Conservation (phyloP, 2,797 vertebrate species). For the Acanthurus leucopareius region DNA sequence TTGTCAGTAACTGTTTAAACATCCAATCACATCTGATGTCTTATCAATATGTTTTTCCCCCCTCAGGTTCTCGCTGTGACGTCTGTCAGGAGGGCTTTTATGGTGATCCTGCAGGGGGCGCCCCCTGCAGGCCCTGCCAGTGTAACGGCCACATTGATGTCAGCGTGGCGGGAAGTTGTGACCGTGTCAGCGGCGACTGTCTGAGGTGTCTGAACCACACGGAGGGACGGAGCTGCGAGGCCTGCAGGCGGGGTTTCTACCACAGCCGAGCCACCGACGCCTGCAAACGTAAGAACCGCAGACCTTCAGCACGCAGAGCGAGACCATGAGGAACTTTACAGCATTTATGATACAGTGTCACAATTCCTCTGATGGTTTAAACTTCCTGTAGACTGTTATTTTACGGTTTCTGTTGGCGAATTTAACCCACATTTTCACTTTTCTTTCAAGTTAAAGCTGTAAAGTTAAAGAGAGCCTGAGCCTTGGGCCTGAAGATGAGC, state of each 20-base stretch:
- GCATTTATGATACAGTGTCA: too few relatives aligned
- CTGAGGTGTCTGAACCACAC: constrained; percentile 87
- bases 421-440: too few relatives aligned
- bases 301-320: background rate
- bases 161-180: constrained; percentile 85
- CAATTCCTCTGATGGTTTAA: too few relatives aligned
- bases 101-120: constrained; percentile 85
- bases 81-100: constrained; percentile 91
- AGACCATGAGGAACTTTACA: too few relatives aligned
- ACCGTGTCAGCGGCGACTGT: constrained; percentile 87
- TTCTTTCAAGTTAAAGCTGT: too few relatives aligned
- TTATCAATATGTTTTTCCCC: background rate
- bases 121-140: constrained; percentile 86
- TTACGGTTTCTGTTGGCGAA: too few relatives aligned
- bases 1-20: background rate
- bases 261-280: constrained; percentile 74
- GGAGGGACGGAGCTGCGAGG: constrained; percentile 82
- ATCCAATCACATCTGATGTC: background rate
- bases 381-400: too few relatives aligned
- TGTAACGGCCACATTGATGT: constrained; percentile 88
- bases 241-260: constrained; percentile 85
- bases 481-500: too few relatives aligned
- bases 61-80: constrained; percentile 88
- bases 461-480: too few relatives aligned
- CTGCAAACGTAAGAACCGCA: constrained; percentile 86